Evolutionary conservation across 1,140 invertebrate species (phyloP), one percentile per base, ranked within the genome.

Genomic region (Sitophilus oryzae): DNA sequence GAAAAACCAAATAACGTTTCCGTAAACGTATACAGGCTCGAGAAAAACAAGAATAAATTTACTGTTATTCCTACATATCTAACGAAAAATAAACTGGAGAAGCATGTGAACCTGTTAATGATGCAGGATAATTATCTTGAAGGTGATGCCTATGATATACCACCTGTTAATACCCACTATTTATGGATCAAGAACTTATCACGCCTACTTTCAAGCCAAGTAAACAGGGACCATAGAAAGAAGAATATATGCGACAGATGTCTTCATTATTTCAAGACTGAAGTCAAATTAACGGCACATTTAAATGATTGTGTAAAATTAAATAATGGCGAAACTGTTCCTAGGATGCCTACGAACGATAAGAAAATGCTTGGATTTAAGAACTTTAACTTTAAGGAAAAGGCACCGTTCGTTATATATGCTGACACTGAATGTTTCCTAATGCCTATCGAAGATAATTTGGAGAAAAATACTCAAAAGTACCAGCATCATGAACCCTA

Each of bases 401-500:
- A 56, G 42, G 54, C 62, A 41, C 63, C 65, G 18, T 67, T 71
- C 52, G 52, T 63, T 30, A 60, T n/a, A n/a, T n/a, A n/a, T n/a
- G n/a, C n/a, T n/a, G n/a, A n/a, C n/a, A n/a, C n/a, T n/a, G n/a
- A n/a, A 71, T 47, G 66, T 72, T 63, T 64, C 71, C 38, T 66
- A 73, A 64, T 65, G 58, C 40, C 15, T 67, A n/a, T 54, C 57
- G 40, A 40, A 49, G 51, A 45, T 14, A 52, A 47, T 15, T 16
- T 22, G 9, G 54, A 11, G 6, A 52, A 43, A n/a, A 37, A 48
- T 20, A 21, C 30, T 9, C 11, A 35, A 50, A 45, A 44, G 21
- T 66, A 60, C 54, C 64, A 71, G 51, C 62, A 67, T 48, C 70
- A 74, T 62, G 45, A 45, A 54, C n/a, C n/a, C n/a, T n/a, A n/a